Base-by-base conservation (phyloP, 2,113 vertebrate species). In the Hippocampus mohnikei region DNA sequence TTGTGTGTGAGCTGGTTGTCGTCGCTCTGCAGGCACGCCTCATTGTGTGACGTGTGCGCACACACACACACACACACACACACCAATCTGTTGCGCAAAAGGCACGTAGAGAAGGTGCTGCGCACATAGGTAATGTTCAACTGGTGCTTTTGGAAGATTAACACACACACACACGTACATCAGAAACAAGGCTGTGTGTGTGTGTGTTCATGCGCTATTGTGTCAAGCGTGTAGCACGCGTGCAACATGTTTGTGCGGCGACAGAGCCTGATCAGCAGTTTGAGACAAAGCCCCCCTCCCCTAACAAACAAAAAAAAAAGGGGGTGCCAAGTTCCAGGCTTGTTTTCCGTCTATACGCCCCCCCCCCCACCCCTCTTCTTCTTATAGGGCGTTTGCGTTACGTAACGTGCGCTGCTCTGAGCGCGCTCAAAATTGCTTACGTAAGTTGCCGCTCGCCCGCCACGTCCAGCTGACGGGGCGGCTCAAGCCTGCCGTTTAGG, bases 401-500 rank as follows among this genome's bases (percentile, higher is more conserved):
- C 72, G 46, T 88, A 91, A 92, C 71, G 66, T 48, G 56, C 25
- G 0, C 27, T 70, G 73, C 29, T 5, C 29, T 33, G 29, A 33
- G 29, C 29, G 29, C 29, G 29, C 64, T 63, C 67, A 76, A 72
- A 79, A 77, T 78, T 13, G 73, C 71, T 93, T 91, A 87, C 77
- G 75, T 90, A 92, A 93, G 77, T 62, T 42, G 71, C 53, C 68
- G 68, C 74, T 79, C 40, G 65, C 37, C 42, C 75, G 81, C 76
- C 80, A 81, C 79, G 67, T 79, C 74, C 79, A 80, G 65, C 74
- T 69, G 48, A 44, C 74, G 16, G 74, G 74, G 81, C 76, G 69
- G 29, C 73, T 8, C 1, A 2, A 70, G 66, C 60, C 68, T 46
- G 33, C 33, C 15, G 33, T 62, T 62, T 20, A 40, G 8, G 60